phyloP scores from a whole-genome alignment of 2,113 vertebrate species.

The Microcebus ravelobensis region DNA sequence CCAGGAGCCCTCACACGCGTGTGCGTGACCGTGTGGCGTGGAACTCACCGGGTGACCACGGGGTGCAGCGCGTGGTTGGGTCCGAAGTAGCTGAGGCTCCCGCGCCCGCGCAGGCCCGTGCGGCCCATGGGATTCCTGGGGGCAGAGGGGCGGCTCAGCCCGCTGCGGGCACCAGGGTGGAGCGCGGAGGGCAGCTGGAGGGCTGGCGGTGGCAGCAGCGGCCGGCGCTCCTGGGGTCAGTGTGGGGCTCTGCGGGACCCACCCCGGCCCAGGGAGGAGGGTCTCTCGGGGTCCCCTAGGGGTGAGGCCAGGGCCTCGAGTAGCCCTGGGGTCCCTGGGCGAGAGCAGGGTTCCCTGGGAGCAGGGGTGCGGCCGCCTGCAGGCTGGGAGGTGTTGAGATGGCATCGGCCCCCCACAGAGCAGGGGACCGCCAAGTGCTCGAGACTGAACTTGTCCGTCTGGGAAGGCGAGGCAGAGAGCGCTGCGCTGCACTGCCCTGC shows the following conservation, averaged over 20 bases:
- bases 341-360: not conserved
- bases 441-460: rapidly evolving
- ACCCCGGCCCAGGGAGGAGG: not conserved
- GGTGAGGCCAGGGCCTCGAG: not conserved
- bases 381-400: rapidly evolving
- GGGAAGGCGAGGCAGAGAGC: rapidly evolving
- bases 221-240: rapidly evolving
- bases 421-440: rapidly evolving
- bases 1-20: rapidly evolving
- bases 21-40: rapidly evolving
- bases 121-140: conserved; percentile 94
- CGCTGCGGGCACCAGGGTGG: rapidly evolving
- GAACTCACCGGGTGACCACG: conserved; percentile 90
- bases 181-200: not conserved
- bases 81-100: conserved; percentile 89
- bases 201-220: rapidly evolving
- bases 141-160: rapidly evolving
- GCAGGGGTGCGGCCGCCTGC: not conserved
- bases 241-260: not conserved
- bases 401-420: not conserved
- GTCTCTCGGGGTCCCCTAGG: rapidly evolving
- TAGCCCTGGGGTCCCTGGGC: not conserved
- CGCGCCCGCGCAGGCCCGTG: conserved; percentile 91
- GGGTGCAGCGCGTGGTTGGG: conserved; percentile 91
- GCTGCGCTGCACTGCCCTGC: not conserved